Evolutionary conservation across 2,888 invertebrate species (phyloP), one percentile per base, ranked within the genome.

Genomic region (Aplocera efformata): DNA sequence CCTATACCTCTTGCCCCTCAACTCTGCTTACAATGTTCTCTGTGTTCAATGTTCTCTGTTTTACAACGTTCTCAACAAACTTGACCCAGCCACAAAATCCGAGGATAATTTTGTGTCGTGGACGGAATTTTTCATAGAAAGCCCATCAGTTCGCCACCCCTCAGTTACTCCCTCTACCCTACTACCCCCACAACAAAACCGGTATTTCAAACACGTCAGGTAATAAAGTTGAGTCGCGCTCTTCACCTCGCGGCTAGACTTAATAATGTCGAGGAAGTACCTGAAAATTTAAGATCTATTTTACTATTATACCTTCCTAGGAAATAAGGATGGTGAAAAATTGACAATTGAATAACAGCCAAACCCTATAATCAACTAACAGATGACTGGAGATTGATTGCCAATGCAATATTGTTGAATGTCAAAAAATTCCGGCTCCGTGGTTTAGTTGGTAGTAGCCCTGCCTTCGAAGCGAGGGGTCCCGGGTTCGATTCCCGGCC

Each of bases 141-240:
- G 27, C n/a, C 26, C 22, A 22, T 22, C n/a, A 7, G 6, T n/a
- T 1, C 6, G 9, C 34, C 31, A n/a, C 22, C 7, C 29, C 36
- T n/a, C n/a, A n/a, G n/a, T n/a, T n/a, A 5, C 30, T 28, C 27
- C 56, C 42, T 41, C 47, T 53, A 45, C 50, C 57, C 54, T 56
- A 53, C 48, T 56, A 56, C 61, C 64, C 67, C 59, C 53, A 64
- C 72, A 77, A 78, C 81, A 81, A 79, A 80, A 79, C 72, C 60
- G 82, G 80, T 79, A 84, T 84, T 83, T 79, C 83, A 78, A 81
- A 83, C 79, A 80, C 81, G 84, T 81, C 82, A 73, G 79, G 83
- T 81, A 82, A 83, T 84, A 83, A 83, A 83, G 79, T 80, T 72
- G 67, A 76, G 79, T 79, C 76, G 68, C 67, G 66, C 70, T 63